A percentile compares a stretch with the other conserved stretches of the same genome.
Evolutionary conservation across 2,888 invertebrate species (phyloP).

Genomic region (Xanthorhoe spadicearia): DNA sequence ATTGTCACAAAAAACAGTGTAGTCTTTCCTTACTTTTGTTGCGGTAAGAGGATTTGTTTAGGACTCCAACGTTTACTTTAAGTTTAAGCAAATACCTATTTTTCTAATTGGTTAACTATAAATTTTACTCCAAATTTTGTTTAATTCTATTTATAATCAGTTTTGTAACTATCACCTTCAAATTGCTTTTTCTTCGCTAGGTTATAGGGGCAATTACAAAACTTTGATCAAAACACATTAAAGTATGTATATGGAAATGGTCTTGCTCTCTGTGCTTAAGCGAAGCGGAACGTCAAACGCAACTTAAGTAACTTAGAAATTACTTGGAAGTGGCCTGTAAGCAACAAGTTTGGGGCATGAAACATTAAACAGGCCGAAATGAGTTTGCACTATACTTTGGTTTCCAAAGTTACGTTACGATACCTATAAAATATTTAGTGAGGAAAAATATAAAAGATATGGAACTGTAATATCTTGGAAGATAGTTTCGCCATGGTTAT

Average conservation of each 20-base stretch:
- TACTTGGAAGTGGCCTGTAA: constrained; percentile 5
- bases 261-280: not conserved
- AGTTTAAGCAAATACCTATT: too few species aligned
- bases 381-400: not conserved
- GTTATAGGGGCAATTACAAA: not conserved
- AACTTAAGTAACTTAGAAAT: constrained; percentile 8
- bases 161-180: not conserved
- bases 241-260: not conserved
- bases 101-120: too few species aligned
- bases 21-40: too few species aligned
- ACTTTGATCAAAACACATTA: not conserved
- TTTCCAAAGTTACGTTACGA: not conserved
- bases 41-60: too few species aligned
- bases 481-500: too few species aligned
- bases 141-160: not conserved
- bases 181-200: not conserved
- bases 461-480: too few species aligned
- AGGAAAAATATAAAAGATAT: not conserved
- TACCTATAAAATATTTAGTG: not conserved
- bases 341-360: constrained; percentile 15
- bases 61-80: too few species aligned
- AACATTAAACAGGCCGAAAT: constrained; percentile 3
- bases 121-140: too few species aligned
- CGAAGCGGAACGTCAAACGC: constrained; percentile 1
- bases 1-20: too few species aligned